Conservation (phyloP, 2,797 vertebrate genomes). For the Oreochromis mossambicus region DNA sequence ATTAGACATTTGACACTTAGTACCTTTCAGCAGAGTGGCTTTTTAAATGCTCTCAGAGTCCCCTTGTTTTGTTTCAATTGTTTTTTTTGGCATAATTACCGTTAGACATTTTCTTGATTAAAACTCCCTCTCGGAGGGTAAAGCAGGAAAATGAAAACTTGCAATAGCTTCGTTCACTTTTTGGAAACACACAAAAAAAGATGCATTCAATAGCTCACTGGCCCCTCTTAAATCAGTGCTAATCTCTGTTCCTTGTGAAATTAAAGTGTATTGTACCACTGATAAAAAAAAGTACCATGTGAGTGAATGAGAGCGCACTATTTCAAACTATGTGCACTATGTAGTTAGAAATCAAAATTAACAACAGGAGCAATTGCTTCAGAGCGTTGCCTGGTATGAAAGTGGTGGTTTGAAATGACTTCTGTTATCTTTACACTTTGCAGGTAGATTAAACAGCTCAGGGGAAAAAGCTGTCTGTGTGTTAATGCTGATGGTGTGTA, state of each 20-base stretch:
- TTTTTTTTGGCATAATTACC: constrained; percentile 33
- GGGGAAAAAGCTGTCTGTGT: constrained; percentile 4
- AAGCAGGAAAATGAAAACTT: constrained; percentile 4
- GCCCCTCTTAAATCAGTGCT: constrained; percentile 22
- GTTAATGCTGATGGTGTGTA: constrained; percentile 24
- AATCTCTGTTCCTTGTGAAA: constrained; percentile 9
- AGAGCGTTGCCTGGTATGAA: background rate
- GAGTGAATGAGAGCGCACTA: background rate
- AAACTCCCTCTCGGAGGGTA: constrained; percentile 15
- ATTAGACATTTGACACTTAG: constrained; percentile 37
- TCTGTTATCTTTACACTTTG: constrained; percentile 39
- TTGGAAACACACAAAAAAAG: background rate
- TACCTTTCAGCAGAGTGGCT: constrained; percentile 27
- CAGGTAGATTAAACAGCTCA: constrained; percentile 47
- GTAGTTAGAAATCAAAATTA: constrained; percentile 15
- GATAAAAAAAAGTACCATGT: background rate
- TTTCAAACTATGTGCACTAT: background rate
- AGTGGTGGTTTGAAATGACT: constrained; percentile 17
- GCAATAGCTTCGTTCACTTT: background rate
- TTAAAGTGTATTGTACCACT: background rate
- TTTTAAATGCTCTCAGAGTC: constrained; percentile 45
- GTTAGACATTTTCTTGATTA: constrained; percentile 50
- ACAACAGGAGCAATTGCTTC: constrained; percentile 17
- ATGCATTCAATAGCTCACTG: background rate
- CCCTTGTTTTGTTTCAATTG: constrained; percentile 11